These are phyloP conservation scores for Aphaenogaster floridana DNA, from an alignment of 1,140 invertebrate species.

Conservation along the genomic window DNA sequence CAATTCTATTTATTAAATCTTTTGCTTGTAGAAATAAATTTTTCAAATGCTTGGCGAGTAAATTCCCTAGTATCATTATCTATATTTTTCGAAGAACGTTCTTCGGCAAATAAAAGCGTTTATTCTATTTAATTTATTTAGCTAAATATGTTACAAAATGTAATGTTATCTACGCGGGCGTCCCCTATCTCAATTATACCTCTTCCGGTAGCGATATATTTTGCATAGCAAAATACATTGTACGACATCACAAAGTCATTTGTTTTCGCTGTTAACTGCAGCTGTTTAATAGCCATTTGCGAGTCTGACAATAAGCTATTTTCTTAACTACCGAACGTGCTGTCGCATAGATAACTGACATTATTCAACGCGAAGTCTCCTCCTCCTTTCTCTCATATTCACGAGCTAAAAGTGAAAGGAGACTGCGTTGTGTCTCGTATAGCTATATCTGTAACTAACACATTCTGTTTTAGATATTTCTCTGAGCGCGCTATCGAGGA, in stretches of 20 bases:
- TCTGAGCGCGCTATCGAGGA: not conserved
- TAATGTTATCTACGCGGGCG: not conserved
- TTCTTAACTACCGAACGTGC: not conserved
- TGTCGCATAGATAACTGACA: slow-evolving; percentile 3
- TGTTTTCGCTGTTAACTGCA: not conserved
- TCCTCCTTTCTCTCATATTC: slow-evolving; percentile 12
- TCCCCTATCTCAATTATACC: not conserved
- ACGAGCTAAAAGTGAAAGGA: slow-evolving; percentile 55
- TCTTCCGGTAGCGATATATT: slow-evolving; percentile 13
- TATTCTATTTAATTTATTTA: not conserved
- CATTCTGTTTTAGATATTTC: slow-evolving; percentile 13
- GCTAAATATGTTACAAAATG: not conserved
- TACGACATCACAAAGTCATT: not conserved
- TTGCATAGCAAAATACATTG: not conserved
- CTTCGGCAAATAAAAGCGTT: not conserved
- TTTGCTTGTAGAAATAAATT: slow-evolving; percentile 1
- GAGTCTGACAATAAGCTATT: not conserved
- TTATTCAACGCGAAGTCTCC: not conserved
- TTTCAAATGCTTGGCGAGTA: not conserved
- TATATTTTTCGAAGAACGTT: not conserved
- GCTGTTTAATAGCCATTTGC: not conserved
- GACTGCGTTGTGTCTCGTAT: not conserved
- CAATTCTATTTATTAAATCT: not conserved
- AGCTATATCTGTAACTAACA: slow-evolving; percentile 11
- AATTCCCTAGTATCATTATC: not conserved